Conservation (phyloP, 2,888 invertebrate species). For the Temnothorax rugatulus region DNA sequence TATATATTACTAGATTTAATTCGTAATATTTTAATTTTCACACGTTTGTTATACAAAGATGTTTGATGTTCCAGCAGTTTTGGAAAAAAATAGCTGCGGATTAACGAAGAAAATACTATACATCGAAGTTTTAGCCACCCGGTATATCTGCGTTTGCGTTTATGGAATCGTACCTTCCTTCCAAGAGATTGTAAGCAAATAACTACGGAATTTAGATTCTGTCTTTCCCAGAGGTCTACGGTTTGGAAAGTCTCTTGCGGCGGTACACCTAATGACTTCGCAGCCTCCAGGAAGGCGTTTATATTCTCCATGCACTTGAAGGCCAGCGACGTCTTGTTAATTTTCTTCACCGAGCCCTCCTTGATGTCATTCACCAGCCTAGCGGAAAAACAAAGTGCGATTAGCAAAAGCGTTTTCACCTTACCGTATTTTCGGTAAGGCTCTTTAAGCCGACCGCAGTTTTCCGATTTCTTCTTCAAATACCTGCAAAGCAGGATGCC, state of each 20-base stretch:
- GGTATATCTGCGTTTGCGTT: neutral
- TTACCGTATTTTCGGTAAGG: neutral
- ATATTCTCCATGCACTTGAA: conserved; percentile 99
- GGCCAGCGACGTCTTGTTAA: conserved; percentile 95
- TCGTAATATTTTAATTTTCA: neutral
- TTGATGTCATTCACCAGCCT: conserved; percentile 95
- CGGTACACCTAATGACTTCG: conserved; percentile 95
- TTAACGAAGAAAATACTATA: neutral
- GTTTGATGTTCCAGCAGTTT: neutral
- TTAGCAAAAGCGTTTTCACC: neutral
- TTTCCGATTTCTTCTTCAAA: conserved; percentile 63
- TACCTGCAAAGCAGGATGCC: conserved; percentile 97
- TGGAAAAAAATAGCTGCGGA: neutral
- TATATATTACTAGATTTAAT: neutral
- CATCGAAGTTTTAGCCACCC: neutral
- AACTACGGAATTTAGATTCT: conserved; percentile 98
- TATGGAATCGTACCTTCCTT: conserved; percentile 91
- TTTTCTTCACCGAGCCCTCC: conserved; percentile 95
- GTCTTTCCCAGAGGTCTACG: conserved; percentile 98
- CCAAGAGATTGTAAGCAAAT: conserved; percentile 98
- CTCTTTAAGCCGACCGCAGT: neutral
- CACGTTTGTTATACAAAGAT: neutral
- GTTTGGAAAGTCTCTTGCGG: conserved; percentile 98
- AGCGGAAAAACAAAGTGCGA: conserved; percentile 57
- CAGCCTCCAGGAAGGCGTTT: conserved; percentile 95